Base-by-base conservation (phyloP, 1,140 invertebrate genomes). In the Stegodyphus dumicola region DNA sequence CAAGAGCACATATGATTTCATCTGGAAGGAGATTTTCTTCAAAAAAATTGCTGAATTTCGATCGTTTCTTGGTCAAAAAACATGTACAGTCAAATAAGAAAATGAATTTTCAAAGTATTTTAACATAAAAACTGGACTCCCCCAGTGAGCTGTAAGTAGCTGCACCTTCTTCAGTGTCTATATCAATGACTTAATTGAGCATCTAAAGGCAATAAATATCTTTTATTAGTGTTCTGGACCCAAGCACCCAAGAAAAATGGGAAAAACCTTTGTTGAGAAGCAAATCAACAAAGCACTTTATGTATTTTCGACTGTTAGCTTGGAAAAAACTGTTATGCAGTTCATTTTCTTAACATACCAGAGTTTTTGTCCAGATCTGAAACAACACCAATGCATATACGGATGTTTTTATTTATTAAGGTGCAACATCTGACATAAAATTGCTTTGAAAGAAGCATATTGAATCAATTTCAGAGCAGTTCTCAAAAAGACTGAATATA, bases 101-200 rank as follows among this genome's bases (percentile, higher is more conserved):
- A 54, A 54, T 56, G 17, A 67, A 13, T 48, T 52, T 60, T 65
- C 67, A 49, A 65, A 65, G 64, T 33, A 7, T 49, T 71, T 60
- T 54, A 56, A 3, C 51, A 15, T 74, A 69, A 10, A 83, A 64
- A 64, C 56, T 33, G 33, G 33, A 1, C 33, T 3, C 33, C 3
- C 6, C 10, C 53, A 64, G n/a, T 54, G 0, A n/a, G 48, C 53
- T 54, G 48, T 74, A 18, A 17, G 53, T 17, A 64, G 56, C 48
- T 74, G 69, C 6, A 64, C 79, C 54, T 10, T 74, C 4, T 83
- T 73, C 48, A 74, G 52, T 52, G 60, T 83, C 11, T 74, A 65
- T 74, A 74, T 49, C 18, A 65, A 64, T 65, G 71, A 75, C 54
- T 51, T 75, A 52, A 3, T 75, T 33, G 18, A 7, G 7, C 9